A percentile compares a stretch with the other conserved stretches of the same genome.
phyloP scores from a whole-genome alignment of 2,797 vertebrate genomes.

The Periophthalmus magnuspinnatus region DNA sequence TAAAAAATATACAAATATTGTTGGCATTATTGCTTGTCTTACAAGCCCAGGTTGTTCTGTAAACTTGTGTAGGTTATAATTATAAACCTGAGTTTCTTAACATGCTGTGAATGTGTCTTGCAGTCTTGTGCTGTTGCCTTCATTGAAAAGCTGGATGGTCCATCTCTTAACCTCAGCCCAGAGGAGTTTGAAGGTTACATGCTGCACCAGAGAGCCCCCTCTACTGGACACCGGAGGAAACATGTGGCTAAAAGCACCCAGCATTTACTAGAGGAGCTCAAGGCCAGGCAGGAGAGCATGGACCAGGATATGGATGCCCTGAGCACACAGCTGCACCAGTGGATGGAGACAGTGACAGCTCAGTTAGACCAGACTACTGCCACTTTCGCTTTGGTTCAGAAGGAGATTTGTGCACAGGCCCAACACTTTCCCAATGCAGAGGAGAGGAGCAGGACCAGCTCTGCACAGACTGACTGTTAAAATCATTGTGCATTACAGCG shows the following conservation, averaged over 20 bases:
- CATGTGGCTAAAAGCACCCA: slow-evolving; percentile 58
- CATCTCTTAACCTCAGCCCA: slow-evolving; percentile 77
- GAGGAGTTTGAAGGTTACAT: slow-evolving; percentile 80
- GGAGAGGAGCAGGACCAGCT: slow-evolving; percentile 29
- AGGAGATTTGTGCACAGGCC: slow-evolving; percentile 50
- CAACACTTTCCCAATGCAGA: slow-evolving; percentile 20
- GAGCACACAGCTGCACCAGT: slow-evolving; percentile 68
- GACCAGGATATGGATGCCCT: slow-evolving; percentile 65
- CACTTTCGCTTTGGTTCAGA: slow-evolving; percentile 51
- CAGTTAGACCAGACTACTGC: slow-evolving; percentile 68
- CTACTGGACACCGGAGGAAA: slow-evolving; percentile 35
- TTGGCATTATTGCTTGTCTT: too few species aligned
- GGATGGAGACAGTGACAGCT: slow-evolving; percentile 72
- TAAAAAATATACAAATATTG: too few species aligned
- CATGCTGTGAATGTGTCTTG: slow-evolving; percentile 9
- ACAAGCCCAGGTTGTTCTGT: too few species aligned
- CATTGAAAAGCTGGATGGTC: slow-evolving; percentile 82
- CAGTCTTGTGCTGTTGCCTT: slow-evolving; percentile 83
- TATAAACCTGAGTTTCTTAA: too few species aligned
- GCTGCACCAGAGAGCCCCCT: slow-evolving; percentile 57
- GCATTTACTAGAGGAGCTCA: slow-evolving; percentile 69
- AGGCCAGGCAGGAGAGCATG: slow-evolving; percentile 75
- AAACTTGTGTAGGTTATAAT: too few species aligned
- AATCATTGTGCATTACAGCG: slow-evolving; percentile 22
- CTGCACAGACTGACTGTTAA: slow-evolving; percentile 38